These are phyloP conservation scores for Didymodactylos carnosus DNA, from an alignment of 2,888 invertebrate species.

Conservation along the genomic window DNA sequence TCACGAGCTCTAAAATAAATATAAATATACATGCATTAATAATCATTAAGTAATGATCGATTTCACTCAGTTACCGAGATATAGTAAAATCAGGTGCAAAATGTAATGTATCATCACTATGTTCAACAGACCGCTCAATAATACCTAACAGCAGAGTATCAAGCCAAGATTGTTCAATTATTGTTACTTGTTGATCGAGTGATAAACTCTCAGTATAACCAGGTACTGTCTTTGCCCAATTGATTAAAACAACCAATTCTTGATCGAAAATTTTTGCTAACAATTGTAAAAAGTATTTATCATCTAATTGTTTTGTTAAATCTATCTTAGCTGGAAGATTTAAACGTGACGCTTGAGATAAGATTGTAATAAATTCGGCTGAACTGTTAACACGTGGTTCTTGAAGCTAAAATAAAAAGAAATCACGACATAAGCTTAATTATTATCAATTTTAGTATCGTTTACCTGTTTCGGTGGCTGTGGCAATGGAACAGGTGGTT, in stretches of 20 bases:
- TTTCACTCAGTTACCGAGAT: background rate
- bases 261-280: slow-evolving; percentile 22
- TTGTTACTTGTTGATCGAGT: background rate
- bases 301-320: background rate
- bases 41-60: background rate
- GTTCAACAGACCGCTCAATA: background rate
- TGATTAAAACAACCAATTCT: slow-evolving; percentile 28
- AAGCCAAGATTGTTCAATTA: background rate
- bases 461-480: too few species aligned
- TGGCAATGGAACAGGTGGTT: too few species aligned
- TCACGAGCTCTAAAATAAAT: background rate
- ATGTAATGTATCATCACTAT: background rate
- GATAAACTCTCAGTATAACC: slow-evolving; percentile 14
- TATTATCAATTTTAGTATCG: too few species aligned
- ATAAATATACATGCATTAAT: background rate
- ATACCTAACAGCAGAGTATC: background rate
- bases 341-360: background rate
- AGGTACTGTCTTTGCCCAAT: slow-evolving; percentile 30
- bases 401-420: too few species aligned
- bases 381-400: too few species aligned
- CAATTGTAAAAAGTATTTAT: background rate
- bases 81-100: background rate
- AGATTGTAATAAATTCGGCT: background rate
- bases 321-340: background rate
- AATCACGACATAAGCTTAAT: too few species aligned